Percentiles rank a stretch among this genome's conserved stretches.
phyloP scores from a whole-genome alignment of 2,888 invertebrate genomes.

The Netelia inedita region DNA sequence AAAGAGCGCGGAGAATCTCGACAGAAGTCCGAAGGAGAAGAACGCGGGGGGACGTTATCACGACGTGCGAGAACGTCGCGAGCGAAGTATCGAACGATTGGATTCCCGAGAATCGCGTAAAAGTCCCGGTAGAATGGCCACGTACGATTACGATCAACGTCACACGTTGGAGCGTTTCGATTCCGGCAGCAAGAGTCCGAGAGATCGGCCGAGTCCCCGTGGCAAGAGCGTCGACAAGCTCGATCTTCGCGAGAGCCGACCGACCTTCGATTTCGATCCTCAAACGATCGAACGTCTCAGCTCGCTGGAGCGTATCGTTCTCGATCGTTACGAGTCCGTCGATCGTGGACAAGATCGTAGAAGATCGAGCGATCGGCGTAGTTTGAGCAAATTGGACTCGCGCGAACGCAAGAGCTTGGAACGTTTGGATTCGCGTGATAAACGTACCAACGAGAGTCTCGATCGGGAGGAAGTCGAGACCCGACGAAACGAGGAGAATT shows the following conservation, averaged over 20 bases:
- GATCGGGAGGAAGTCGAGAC: constrained; percentile 73
- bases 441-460: constrained; percentile 76
- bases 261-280: constrained; percentile 81
- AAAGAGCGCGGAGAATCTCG: constrained; percentile 77
- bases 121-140: constrained; percentile 67
- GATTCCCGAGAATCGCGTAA: constrained; percentile 76
- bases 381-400: constrained; percentile 74
- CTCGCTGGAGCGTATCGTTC: constrained; percentile 72
- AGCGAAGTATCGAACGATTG: constrained; percentile 78
- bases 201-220: constrained; percentile 73
- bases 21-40: constrained; percentile 72
- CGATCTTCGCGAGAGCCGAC: constrained; percentile 75
- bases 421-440: constrained; percentile 73
- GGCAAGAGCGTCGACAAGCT: constrained; percentile 81
- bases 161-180: constrained; percentile 81
- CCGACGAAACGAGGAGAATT: constrained; percentile 72
- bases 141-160: constrained; percentile 78
- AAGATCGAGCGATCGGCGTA: constrained; percentile 70
- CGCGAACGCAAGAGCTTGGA: constrained; percentile 76
- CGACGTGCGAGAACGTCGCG: constrained; percentile 70
- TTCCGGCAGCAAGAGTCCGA: constrained; percentile 77
- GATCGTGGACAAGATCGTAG: constrained; percentile 71
- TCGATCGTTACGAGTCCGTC: constrained; percentile 71
- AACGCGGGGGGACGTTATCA: constrained; percentile 64
- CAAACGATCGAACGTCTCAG: constrained; percentile 79